A percentile compares a stretch with the other conserved stretches of the same genome.
These are phyloP conservation scores for Crotalus horridus DNA, from an alignment of 2,113 vertebrate species.

Conservation along the genomic window DNA sequence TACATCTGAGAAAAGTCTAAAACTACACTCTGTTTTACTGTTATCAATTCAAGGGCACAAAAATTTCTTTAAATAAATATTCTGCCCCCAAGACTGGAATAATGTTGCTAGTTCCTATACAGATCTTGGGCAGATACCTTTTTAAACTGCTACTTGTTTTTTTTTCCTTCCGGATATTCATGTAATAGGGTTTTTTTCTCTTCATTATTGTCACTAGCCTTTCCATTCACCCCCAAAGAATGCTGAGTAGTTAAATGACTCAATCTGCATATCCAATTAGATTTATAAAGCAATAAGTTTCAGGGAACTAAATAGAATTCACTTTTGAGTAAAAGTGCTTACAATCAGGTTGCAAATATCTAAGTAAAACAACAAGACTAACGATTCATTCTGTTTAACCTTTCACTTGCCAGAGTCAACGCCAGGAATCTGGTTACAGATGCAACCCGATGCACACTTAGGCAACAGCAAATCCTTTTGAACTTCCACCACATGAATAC, in stretches of 20 bases:
- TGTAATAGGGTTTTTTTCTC: not conserved
- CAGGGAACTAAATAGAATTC: not conserved
- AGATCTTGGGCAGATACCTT: not conserved
- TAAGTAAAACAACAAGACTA: not conserved
- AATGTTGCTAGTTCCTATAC: not conserved
- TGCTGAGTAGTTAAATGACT: not conserved
- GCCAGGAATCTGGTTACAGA: not conserved
- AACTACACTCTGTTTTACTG: not conserved
- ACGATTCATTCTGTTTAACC: no score
- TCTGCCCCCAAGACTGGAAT: not conserved
- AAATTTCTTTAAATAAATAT: not conserved
- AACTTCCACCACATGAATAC: not conserved
- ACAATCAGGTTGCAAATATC: not conserved
- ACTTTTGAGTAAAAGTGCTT: not conserved
- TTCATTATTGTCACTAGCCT: not conserved
- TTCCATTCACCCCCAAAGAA: not conserved
- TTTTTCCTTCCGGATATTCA: not conserved
- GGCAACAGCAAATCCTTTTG: not conserved
- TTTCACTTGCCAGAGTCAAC: not conserved
- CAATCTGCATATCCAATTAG: not conserved
- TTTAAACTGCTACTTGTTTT: not conserved
- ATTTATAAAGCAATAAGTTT: not conserved
- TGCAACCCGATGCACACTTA: not conserved
- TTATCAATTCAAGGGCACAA: slow-evolving; percentile 3
- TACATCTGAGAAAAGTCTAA: not conserved